Percentiles rank a stretch among this genome's conserved stretches.
These are phyloP conservation scores for Boloria euphrosyne DNA, from an alignment of 2,888 invertebrate species.

Conservation along the genomic window DNA sequence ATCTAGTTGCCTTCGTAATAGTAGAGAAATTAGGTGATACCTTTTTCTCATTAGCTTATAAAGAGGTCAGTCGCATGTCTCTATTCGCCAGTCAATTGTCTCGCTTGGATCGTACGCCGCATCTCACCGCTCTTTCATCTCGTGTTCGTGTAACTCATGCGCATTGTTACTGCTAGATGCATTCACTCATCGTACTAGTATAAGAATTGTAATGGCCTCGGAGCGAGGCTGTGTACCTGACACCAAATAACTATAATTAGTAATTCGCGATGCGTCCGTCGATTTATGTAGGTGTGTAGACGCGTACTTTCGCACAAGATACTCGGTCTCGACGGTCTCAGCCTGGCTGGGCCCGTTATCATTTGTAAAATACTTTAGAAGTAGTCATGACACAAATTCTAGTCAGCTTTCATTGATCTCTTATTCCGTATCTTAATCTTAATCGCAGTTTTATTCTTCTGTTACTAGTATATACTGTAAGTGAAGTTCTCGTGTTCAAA, in stretches of 20 bases:
- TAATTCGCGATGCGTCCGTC: constrained; percentile 39
- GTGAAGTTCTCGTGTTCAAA: constrained; percentile 68
- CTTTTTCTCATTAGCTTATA: constrained; percentile 76
- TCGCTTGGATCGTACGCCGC: constrained; percentile 53
- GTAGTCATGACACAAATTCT: constrained; percentile 76
- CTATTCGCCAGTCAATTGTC: constrained; percentile 70
- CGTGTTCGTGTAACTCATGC: constrained; percentile 32
- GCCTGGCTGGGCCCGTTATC: constrained; percentile 37
- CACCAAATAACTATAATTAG: constrained; percentile 62
- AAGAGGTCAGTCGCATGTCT: constrained; percentile 61
- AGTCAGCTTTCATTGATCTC: constrained; percentile 81
- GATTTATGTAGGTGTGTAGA: constrained; percentile 37
- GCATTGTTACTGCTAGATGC: constrained; percentile 70
- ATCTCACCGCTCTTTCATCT: constrained; percentile 41
- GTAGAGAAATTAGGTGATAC: constrained; percentile 79
- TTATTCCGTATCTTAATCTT: constrained; percentile 70
- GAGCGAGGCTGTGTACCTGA: constrained; percentile 74
- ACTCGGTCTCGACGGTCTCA: constrained; percentile 21
- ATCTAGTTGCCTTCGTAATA: constrained; percentile 81
- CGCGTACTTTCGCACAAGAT: constrained; percentile 56
- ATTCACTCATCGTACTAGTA: constrained; percentile 61
- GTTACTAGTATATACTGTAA: constrained; percentile 67
- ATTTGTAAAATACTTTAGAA: constrained; percentile 63
- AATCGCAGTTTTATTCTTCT: constrained; percentile 65
- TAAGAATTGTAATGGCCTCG: constrained; percentile 60